Conservation (phyloP, 2,888 invertebrate species). For the Drosophila mayaguana region DNA sequence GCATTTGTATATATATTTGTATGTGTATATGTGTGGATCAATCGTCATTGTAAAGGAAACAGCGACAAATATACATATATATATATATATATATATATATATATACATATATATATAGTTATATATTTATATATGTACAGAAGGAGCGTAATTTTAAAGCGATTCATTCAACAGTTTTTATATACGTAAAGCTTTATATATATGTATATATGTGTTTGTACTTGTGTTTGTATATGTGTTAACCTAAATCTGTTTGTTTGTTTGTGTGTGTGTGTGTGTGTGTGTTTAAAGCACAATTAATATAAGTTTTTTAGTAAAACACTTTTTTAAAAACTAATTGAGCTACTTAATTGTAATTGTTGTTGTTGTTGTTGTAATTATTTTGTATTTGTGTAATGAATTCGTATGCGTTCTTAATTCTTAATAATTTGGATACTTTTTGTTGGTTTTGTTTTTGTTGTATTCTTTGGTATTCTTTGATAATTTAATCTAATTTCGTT, state of each 20-base stretch:
- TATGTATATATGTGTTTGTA: constrained; percentile 30
- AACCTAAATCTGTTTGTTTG: constrained; percentile 5
- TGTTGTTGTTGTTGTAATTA: constrained; percentile 34
- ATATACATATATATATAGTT: constrained; percentile 26
- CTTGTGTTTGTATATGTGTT: neutral
- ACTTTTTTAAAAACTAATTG: constrained; percentile 16
- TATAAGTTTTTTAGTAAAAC: constrained; percentile 17
- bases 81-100: constrained; percentile 21
- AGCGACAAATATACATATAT: constrained; percentile 43
- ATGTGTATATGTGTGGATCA: constrained; percentile 19
- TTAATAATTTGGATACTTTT: constrained; percentile 2
- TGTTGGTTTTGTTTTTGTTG: neutral
- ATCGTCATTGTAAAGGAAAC: constrained; percentile 25
- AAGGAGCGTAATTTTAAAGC: constrained; percentile 9
- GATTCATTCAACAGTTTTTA: neutral
- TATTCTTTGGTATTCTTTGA: too few species aligned
- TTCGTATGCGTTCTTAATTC: constrained; percentile 2
- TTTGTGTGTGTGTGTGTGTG: constrained; percentile 14
- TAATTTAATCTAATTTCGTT: too few species aligned
- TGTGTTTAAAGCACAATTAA: constrained; percentile 52
- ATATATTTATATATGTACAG: neutral
- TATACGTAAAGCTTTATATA: constrained; percentile 29
- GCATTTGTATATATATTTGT: constrained; percentile 24
- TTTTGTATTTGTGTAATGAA: constrained; percentile 21
- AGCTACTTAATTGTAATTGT: constrained; percentile 31